Evolutionary conservation across 2,797 vertebrate species (phyloP).

Genomic region (Somateria mollissima): DNA sequence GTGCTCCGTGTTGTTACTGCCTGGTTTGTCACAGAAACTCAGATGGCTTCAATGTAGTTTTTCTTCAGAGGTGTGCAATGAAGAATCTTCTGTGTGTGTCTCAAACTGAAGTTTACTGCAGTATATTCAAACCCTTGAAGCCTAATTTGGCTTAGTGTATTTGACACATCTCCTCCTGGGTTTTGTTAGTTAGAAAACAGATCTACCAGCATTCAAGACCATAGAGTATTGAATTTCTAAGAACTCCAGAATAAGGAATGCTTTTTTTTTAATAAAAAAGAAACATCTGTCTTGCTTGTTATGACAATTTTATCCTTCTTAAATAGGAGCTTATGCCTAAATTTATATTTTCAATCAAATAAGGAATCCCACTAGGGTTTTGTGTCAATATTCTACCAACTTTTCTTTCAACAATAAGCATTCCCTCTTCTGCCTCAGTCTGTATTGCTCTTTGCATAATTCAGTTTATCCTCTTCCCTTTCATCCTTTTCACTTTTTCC

Average conservation of each 20-base stretch:
- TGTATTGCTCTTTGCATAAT: neutral
- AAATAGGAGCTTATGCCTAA: neutral
- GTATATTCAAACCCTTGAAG: neutral
- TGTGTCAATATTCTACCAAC: neutral
- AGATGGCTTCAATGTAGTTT: neutral
- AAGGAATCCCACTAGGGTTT: neutral
- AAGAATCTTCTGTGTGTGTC: neutral
- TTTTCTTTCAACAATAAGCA: neutral
- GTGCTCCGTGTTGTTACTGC: neutral
- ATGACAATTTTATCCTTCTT: neutral
- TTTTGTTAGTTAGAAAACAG: neutral
- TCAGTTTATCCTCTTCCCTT: neutral
- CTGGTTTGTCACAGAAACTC: neutral
- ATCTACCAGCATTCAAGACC: neutral
- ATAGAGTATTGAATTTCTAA: neutral
- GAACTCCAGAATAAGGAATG: neutral
- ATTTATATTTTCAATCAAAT: neutral
- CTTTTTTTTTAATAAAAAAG: neutral
- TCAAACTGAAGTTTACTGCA: neutral
- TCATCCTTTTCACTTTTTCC: neutral
- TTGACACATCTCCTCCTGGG: neutral
- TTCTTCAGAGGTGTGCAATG: neutral
- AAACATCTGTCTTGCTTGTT: neutral
- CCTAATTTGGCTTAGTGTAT: rapidly evolving
- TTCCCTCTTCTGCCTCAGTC: neutral